A percentile compares a stretch with the other conserved stretches of the same genome.
Conservation (phyloP, 2,888 invertebrate genomes). For the Tetheella fluctuosa region DNA sequence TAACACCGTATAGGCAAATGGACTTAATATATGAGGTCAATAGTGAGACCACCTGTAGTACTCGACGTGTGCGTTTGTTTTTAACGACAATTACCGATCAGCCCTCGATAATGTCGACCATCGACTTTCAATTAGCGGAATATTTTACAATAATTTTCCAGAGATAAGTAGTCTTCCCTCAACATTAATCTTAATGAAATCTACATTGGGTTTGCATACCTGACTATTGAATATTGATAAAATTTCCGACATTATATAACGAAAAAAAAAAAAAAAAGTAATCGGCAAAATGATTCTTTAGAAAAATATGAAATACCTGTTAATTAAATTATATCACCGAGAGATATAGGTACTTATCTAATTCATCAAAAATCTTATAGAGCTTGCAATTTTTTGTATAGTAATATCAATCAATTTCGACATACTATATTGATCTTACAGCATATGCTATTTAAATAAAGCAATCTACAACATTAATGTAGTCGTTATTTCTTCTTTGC, state of each 20-base stretch:
- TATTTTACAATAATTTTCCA: conserved; percentile 35
- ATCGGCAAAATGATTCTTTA: too few species aligned
- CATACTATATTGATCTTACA: not conserved
- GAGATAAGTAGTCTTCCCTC: not conserved
- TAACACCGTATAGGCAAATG: conserved; percentile 30
- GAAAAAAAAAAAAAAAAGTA: too few species aligned
- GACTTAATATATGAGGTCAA: conserved; percentile 37
- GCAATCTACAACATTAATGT: conserved; percentile 1
- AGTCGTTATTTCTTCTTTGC: not conserved
- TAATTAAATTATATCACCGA: too few species aligned
- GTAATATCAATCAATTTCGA: too few species aligned
- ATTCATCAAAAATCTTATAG: too few species aligned
- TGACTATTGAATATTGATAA: conserved; percentile 2
- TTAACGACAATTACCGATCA: conserved; percentile 31
- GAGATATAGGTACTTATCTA: too few species aligned
- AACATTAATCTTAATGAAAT: not conserved
- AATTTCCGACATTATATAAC: not conserved
- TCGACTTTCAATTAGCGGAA: conserved; percentile 44
- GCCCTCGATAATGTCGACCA: conserved; percentile 46
- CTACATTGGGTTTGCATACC: not conserved
- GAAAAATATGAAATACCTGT: too few species aligned
- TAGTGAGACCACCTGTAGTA: conserved; percentile 41
- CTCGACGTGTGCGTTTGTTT: conserved; percentile 9
- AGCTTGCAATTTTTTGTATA: too few species aligned
- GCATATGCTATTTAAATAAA: conserved; percentile 5